phyloP scores from a whole-genome alignment of 2,888 invertebrate genomes.

The Dolichomitus sp. region DNA sequence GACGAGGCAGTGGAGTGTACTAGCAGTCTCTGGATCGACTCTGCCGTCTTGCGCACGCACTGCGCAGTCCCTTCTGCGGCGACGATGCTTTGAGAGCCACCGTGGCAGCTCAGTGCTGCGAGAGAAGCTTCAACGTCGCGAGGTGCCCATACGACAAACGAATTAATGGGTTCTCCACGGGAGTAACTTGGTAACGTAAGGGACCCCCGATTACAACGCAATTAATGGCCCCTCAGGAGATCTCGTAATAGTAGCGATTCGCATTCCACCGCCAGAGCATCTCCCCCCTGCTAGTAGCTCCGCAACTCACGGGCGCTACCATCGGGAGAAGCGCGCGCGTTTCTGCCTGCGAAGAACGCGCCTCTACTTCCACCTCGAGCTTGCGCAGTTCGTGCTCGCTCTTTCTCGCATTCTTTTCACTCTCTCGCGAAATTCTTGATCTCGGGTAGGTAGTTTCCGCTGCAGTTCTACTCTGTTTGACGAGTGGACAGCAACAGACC shows the following conservation, averaged over 20 bases:
- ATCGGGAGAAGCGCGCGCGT: not conserved
- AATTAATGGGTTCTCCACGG: constrained; percentile 57
- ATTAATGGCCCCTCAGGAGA: constrained; percentile 59
- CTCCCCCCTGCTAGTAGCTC: not conserved
- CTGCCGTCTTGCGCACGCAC: not conserved
- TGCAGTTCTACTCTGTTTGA: constrained; percentile 16
- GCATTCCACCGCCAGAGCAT: constrained; percentile 39
- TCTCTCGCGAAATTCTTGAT: constrained; percentile 9
- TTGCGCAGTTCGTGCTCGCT: constrained; percentile 26
- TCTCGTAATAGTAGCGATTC: constrained; percentile 60
- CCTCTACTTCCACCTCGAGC: not conserved
- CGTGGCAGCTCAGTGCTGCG: not conserved
- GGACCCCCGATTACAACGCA: constrained; percentile 54
- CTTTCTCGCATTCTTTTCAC: constrained; percentile 20
- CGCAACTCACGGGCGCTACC: not conserved
- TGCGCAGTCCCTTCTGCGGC: not conserved
- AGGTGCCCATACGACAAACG: constrained; percentile 54
- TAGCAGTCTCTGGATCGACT: constrained; percentile 9
- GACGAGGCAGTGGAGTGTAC: not conserved
- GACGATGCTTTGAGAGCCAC: not conserved
- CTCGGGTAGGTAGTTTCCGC: not conserved
- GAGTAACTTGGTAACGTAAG: constrained; percentile 56
- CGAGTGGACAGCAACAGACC: constrained; percentile 19
- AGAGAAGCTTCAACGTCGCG: constrained; percentile 23
- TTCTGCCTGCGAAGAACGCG: constrained; percentile 50